Percentiles rank a stretch among this genome's conserved stretches.
phyloP scores from a whole-genome alignment of 2,797 vertebrate species.

The Gouania willdenowi region DNA sequence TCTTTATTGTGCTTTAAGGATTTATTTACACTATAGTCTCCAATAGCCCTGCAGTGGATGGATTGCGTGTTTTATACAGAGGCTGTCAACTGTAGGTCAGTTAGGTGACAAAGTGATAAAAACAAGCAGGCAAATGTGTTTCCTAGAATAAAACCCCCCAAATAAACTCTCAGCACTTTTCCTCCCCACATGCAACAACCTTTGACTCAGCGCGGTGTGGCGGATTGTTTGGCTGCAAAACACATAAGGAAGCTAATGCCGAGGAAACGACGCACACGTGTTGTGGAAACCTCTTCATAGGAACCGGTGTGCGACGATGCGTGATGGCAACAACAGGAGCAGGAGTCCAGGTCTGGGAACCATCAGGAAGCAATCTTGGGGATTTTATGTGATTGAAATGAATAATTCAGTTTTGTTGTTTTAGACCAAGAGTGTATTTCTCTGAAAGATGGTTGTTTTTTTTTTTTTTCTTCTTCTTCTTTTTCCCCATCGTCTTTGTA shows the following conservation, averaged over 20 bases:
- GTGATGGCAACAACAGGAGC: constrained; percentile 31
- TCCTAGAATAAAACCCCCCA: constrained; percentile 15
- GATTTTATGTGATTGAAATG: constrained; percentile 42
- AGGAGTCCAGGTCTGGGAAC: constrained; percentile 26
- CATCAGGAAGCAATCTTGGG: constrained; percentile 38
- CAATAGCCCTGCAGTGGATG: constrained; percentile 3
- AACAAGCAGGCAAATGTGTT: constrained; percentile 23
- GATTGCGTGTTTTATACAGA: neutral
- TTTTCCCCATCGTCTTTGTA: too few species aligned
- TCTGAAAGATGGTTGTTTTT: constrained; percentile 31
- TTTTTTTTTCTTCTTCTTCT: neutral
- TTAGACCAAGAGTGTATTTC: too few species aligned
- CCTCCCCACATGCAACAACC: constrained; percentile 6
- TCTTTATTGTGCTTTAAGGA: constrained; percentile 10
- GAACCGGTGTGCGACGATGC: constrained; percentile 37
- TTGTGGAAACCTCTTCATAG: constrained; percentile 22
- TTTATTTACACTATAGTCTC: constrained; percentile 11
- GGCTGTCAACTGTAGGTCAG: constrained; percentile 15
- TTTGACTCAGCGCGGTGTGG: constrained; percentile 8
- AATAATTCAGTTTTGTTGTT: constrained; percentile 57
- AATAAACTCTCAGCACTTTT: constrained; percentile 9
- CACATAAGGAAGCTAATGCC: constrained; percentile 1
- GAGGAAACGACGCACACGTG: neutral
- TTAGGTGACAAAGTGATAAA: constrained; percentile 25
- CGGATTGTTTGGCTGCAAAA: constrained; percentile 2